phyloP scores from a whole-genome alignment of 2,113 vertebrate species.

The Pycnonotus jocosus region DNA sequence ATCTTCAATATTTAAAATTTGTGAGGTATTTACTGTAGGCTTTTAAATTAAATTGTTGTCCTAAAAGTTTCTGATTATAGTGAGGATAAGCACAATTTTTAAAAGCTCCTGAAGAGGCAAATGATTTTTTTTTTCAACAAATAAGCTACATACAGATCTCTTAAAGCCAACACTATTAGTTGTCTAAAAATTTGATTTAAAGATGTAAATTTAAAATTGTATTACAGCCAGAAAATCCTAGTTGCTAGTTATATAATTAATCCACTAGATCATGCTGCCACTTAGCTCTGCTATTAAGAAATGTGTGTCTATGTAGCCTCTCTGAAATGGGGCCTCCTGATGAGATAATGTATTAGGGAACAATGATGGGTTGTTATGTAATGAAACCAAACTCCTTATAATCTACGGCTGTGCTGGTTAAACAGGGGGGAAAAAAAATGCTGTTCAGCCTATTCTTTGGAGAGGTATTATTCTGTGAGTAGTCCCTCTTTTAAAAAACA shows the following conservation, averaged over 20 bases:
- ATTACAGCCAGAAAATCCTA: not conserved
- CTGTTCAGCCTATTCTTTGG: not conserved
- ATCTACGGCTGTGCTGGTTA: constrained; percentile 20
- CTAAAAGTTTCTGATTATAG: not conserved
- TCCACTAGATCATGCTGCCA: constrained; percentile 15
- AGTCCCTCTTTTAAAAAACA: not conserved
- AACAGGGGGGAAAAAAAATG: not conserved
- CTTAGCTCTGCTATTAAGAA: constrained; percentile 21
- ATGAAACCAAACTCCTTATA: constrained; percentile 28
- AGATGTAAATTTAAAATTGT: not conserved
- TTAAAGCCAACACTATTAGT: not conserved
- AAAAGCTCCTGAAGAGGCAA: not conserved
- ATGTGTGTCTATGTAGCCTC: not conserved
- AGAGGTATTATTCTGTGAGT: not conserved
- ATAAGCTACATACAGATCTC: not conserved
- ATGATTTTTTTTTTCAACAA: not conserved
- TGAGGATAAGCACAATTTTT: not conserved
- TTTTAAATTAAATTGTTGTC: not conserved
- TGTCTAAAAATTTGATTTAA: not conserved
- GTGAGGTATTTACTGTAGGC: not conserved
- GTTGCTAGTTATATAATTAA: constrained; percentile 36
- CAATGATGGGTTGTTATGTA: not conserved
- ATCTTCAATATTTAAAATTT: not conserved
- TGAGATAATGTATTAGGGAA: constrained; percentile 38
- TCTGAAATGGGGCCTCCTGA: constrained; percentile 30